phyloP scores from a whole-genome alignment of 2,113 vertebrate species.

The Phyllopteryx taeniolatus region DNA sequence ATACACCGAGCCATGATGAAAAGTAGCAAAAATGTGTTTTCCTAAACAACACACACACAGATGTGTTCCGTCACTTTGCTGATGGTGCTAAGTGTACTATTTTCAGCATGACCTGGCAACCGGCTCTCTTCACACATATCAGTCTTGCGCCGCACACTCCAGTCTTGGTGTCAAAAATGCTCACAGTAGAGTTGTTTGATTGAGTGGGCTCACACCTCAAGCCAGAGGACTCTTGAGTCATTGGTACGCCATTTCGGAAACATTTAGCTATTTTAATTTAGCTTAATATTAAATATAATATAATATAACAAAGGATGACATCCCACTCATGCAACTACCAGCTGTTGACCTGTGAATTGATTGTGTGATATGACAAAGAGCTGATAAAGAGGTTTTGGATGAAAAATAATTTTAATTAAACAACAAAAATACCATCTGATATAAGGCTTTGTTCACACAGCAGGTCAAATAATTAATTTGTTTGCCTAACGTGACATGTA shows the following conservation, averaged over 20 bases:
- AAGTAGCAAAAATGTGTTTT: not conserved
- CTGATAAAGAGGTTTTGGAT: not conserved
- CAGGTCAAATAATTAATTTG: no score
- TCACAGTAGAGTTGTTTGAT: conserved; percentile 7
- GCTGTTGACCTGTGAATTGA: not conserved
- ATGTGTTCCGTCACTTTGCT: conserved; percentile 12
- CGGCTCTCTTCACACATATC: conserved; percentile 17
- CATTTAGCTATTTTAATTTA: not conserved
- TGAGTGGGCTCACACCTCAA: conserved; percentile 13
- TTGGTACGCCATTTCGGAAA: conserved; percentile 4
- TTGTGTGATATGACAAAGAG: not conserved
- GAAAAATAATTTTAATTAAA: not conserved
- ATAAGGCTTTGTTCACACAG: no score
- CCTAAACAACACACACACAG: conserved; percentile 7
- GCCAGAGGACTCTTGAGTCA: conserved; percentile 21
- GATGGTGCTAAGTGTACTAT: conserved; percentile 21
- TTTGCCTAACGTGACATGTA: no score
- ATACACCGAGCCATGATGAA: not conserved
- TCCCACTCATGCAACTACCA: not conserved
- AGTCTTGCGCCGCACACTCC: conserved; percentile 9
- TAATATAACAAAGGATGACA: not conserved
- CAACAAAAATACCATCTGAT: not conserved
- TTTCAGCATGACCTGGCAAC: conserved; percentile 38
- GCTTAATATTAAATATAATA: not conserved
- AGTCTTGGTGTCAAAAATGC: conserved; percentile 20